Base-by-base conservation (phyloP, 2,888 invertebrate species). In the Argyresthia albistria region DNA sequence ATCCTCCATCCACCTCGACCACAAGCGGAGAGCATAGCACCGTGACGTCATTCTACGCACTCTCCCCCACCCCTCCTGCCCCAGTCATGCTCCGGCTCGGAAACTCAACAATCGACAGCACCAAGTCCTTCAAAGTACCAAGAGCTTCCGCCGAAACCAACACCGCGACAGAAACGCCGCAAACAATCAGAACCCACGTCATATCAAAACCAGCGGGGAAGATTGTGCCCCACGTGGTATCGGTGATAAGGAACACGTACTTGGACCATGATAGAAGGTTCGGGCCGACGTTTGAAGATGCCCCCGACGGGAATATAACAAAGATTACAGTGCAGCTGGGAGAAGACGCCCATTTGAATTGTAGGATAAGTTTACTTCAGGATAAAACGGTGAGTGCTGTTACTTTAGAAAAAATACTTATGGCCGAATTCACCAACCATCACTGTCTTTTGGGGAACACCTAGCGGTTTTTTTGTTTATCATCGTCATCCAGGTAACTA, bases 251-350 rank as follows among this genome's bases (percentile, higher is more conserved):
- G 65, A 83, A 84, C 46, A 83, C 78, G 0, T 83, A 87, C 55
- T 83, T 87, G 43, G 87, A 88, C 51, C 88, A 88, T 47, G 88
- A 88, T 53, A 68, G 84, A 53, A 90, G 91, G 64, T 92, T 92
- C 76, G 93, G 93, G 37, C 93, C 93, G 36, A 92, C 92, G 60
- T 93, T 93, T 64, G 93, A 93, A 64, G 88, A 87, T 51, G 64
- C 70, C 0, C 70, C 78, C 0, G 52, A 50, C 60, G 91, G 91
- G 35, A 91, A 91, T 62, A 80, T 91, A 14, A 90, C 91, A 47
- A 93, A 92, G 67, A 90, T 93, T 53, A 93, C 93, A 0, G 92
- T 93, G 25, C 93, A 93, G 65, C 88, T 93, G 53, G 93, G 93
- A 1, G 92, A 91, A 57, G 92, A 91, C 55, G 92, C 93, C 46